A percentile compares a stretch with the other conserved stretches of the same genome.
These are phyloP conservation scores for Tetranychus urticae DNA, from an alignment of 1,140 invertebrate genomes.

Conservation along the genomic window DNA sequence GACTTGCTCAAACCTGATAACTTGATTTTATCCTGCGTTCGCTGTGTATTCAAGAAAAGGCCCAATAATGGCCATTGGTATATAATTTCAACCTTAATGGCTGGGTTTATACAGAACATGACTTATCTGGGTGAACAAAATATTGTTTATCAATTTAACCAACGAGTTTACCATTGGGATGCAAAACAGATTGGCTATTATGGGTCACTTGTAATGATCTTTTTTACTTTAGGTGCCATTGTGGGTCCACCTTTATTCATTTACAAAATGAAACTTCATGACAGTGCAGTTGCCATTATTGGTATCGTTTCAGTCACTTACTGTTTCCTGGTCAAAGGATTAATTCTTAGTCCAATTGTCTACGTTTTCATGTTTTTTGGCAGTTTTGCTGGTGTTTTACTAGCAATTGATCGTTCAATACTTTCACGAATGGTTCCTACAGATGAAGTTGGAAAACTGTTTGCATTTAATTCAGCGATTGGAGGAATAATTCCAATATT, in stretches of 20 bases:
- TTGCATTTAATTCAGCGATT: background rate
- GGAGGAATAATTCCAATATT: background rate
- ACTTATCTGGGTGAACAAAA: background rate
- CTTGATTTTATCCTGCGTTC: background rate
- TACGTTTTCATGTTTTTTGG: background rate
- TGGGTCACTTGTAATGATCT: background rate
- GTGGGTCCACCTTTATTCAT: background rate
- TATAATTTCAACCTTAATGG: background rate
- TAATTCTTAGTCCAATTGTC: background rate
- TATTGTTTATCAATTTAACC: constrained; percentile 4
- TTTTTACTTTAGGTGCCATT: background rate
- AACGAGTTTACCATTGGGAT: constrained; percentile 5
- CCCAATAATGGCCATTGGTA: background rate
- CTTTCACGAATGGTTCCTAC: background rate
- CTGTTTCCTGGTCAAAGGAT: background rate
- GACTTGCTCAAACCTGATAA: no score
- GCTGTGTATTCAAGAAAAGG: background rate
- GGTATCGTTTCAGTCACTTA: background rate
- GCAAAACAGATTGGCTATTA: background rate
- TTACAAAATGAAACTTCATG: no score
- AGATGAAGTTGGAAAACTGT: constrained; percentile 3
- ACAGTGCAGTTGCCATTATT: no score
- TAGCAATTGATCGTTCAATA: background rate
- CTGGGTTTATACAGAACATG: background rate
- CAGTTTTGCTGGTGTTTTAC: background rate